Percentiles rank a stretch among this genome's conserved stretches.
Conservation (phyloP, 2,888 invertebrate species). For the Oscheius myriophilus region DNA sequence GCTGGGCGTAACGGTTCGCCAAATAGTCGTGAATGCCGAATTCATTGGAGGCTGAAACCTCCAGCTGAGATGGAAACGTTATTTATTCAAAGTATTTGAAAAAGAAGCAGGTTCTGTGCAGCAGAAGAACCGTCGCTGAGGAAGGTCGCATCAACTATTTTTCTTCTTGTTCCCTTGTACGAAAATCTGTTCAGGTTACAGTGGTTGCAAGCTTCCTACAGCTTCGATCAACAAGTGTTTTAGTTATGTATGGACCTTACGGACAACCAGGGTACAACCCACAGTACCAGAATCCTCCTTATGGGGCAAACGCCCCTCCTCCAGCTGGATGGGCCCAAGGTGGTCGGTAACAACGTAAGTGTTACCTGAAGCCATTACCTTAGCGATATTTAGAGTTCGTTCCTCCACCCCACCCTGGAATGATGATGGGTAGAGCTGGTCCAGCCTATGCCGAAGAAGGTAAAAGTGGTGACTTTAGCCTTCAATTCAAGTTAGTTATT, state of each 20-base stretch:
- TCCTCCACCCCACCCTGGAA: conserved; percentile 40
- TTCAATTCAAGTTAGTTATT: conserved; percentile 10
- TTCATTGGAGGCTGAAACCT: no score
- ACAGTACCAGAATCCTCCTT: conserved; percentile 44
- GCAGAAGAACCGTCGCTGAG: no score
- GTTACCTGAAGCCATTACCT: not conserved
- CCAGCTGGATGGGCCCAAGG: conserved; percentile 35
- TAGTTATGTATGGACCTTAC: conserved; percentile 45
- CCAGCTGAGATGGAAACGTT: no score
- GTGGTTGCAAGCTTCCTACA: no score
- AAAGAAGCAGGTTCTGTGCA: no score
- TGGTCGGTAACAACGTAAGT: conserved; percentile 28
- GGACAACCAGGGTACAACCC: conserved; percentile 57
- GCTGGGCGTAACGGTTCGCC: no score
- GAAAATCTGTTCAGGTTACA: no score
- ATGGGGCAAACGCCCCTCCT: conserved; percentile 25
- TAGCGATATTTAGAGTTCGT: conserved; percentile 25
- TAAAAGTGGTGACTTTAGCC: conserved; percentile 40
- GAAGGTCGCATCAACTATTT: no score
- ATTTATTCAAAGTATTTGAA: no score
- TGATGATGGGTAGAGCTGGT: conserved; percentile 20
- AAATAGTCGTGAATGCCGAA: no score
- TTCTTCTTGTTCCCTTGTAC: no score
- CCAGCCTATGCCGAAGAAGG: conserved; percentile 26
- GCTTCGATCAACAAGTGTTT: no score